Evolutionary conservation across 2,888 invertebrate species (phyloP).

Genomic region (Ophraella communa): DNA sequence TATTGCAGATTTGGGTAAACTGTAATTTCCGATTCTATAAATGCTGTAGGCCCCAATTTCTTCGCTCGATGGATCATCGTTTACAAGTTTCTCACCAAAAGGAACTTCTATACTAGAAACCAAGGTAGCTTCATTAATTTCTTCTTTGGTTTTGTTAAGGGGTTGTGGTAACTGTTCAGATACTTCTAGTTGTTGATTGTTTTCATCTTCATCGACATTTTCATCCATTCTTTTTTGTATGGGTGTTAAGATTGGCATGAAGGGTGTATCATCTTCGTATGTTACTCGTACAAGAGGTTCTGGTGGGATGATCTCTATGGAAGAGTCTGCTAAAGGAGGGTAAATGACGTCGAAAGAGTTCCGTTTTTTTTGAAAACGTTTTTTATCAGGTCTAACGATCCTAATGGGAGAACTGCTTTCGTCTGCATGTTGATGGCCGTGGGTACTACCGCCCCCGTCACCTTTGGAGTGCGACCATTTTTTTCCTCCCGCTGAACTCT

Average conservation of each 20-base stretch:
- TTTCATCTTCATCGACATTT: neutral
- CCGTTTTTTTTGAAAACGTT: neutral
- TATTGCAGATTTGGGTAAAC: neutral
- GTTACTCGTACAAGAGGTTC: neutral
- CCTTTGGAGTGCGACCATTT: conserved; percentile 61
- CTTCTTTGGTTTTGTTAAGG: neutral
- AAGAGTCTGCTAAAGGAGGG: neutral
- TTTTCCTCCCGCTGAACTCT: conserved; percentile 60
- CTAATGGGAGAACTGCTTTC: neutral
- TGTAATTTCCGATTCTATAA: neutral
- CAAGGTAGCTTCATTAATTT: neutral
- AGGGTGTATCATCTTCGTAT: neutral
- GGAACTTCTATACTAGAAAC: neutral
- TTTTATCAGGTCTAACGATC: neutral
- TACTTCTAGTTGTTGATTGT: neutral
- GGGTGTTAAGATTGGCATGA: neutral
- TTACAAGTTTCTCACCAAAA: neutral
- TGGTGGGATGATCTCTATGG: neutral
- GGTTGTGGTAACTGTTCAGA: neutral
- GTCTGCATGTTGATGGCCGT: conserved; percentile 17
- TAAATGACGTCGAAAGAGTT: neutral
- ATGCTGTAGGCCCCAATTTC: neutral
- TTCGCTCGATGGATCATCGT: neutral
- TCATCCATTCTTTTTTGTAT: conserved; percentile 2
- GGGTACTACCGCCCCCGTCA: conserved; percentile 34